Percentiles rank a stretch among this genome's conserved stretches.
These are phyloP conservation scores for Ceratosolen solmsi DNA, from an alignment of 1,140 invertebrate species.

Conservation along the genomic window DNA sequence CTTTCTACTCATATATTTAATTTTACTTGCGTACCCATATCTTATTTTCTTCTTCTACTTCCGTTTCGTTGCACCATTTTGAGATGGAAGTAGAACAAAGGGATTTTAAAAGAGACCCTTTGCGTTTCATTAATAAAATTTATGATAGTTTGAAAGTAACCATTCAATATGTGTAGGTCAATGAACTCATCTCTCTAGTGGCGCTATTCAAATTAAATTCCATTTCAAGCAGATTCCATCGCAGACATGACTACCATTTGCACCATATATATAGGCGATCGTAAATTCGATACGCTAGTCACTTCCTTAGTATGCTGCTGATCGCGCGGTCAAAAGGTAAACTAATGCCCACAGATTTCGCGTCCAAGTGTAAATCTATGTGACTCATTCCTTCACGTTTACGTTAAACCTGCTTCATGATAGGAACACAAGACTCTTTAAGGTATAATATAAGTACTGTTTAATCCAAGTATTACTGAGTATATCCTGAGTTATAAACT, in stretches of 20 bases:
- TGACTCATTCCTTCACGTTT: no score
- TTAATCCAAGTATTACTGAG: no score
- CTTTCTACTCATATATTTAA: background rate
- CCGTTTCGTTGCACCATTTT: no score
- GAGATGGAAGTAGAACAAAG: background rate
- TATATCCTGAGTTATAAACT: no score
- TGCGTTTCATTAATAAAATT: slow-evolving; percentile 35
- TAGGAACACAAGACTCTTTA: no score
- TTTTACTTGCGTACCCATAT: no score
- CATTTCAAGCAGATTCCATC: background rate
- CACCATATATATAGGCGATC: background rate
- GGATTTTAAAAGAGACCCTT: background rate
- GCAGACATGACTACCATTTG: background rate
- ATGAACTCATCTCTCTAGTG: background rate
- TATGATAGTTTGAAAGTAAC: background rate
- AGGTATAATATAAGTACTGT: no score
- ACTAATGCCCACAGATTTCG: no score
- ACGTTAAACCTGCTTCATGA: no score
- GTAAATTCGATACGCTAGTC: slow-evolving; percentile 29
- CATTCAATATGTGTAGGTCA: background rate
- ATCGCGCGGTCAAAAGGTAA: no score
- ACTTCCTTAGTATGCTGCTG: background rate
- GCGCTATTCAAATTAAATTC: slow-evolving; percentile 15
- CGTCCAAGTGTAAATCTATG: no score
- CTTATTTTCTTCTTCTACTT: no score